Evolutionary conservation across 2,113 vertebrate genomes (phyloP), one percentile per base, ranked within the genome.

Genomic region (Podocnemis expansa): DNA sequence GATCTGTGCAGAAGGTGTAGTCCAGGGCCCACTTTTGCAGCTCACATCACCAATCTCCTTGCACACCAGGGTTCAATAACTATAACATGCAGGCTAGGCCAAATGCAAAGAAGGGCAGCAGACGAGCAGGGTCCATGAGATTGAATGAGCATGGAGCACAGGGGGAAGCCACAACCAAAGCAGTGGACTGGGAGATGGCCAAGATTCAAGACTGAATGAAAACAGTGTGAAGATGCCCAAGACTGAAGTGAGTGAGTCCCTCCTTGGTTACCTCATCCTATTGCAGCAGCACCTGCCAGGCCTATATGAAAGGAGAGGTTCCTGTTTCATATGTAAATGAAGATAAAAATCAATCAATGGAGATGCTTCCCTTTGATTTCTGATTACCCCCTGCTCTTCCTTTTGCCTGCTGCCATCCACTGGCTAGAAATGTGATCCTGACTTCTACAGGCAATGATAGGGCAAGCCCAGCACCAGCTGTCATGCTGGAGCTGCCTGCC

Each of bases 291-390:
- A 90, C 51, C 82, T 87, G 95, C 89, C 84, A 88, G 82, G 90
- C 94, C 94, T 78, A 85, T 82, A 87, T 95, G 89, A 34, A 75
- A 91, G 73, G 54, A 89, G 84, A 80, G 91, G 92, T 95, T 95
- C 81, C 85, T 93, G 89, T 95, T 97, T 96, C 96, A 94, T 94
- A 93, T 97, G 97, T 95, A 97, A 97, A 97, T 97, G 84, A 97
- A 91, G 92, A 87, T 81, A 91, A 47, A 47, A 47, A 97, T 97
- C 91, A 96, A 97, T 97, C 97, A 97, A 76, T 0, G 49, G 87
- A 87, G 93, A 93, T 60, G 25, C n/a, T 85, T 93, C 49, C 47
- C 96, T 97, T 94, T 97, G 96, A 96, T 95, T 91, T 47, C 84
- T 60, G 49, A 19, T 29, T 25, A 25, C 82, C 76, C 83, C 87